A percentile compares a stretch with the other conserved stretches of the same genome.
Conservation (phyloP, 64 coral and sea anemone genomes). For the Orbicella faveolata region DNA sequence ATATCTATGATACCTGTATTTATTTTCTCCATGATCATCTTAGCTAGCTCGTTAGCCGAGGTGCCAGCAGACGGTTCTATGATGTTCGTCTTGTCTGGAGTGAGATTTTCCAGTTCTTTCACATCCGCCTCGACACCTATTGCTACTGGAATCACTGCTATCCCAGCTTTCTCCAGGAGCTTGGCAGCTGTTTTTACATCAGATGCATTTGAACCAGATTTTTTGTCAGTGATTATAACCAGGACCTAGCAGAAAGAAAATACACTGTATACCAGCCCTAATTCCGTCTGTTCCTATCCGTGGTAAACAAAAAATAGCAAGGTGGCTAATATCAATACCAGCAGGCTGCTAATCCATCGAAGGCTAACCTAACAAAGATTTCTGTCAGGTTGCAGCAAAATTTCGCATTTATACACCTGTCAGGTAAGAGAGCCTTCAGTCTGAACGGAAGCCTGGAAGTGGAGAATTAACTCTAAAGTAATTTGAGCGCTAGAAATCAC, state of each 20-base stretch:
- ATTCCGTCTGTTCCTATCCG: no score
- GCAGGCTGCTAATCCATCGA: no score
- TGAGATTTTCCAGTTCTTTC: slow-evolving; percentile 50
- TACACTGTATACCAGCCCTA: no score
- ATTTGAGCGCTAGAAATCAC: no score
- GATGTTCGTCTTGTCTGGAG: slow-evolving; percentile 72
- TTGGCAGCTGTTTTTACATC: slow-evolving; percentile 58
- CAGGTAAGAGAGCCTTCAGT: no score
- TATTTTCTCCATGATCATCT: slow-evolving; percentile 60
- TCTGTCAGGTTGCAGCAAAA: no score
- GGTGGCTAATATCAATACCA: no score
- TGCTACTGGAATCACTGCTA: slow-evolving; percentile 76
- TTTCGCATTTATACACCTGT: no score
- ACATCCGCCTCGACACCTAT: slow-evolving; percentile 62
- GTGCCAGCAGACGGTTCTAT: slow-evolving; percentile 53
- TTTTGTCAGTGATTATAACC: slow-evolving; percentile 71
- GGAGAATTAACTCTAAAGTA: no score
- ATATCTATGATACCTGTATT: slow-evolving; percentile 36
- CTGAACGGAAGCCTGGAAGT: no score
- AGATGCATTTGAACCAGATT: slow-evolving; percentile 51
- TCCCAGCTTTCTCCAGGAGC: slow-evolving; percentile 33
- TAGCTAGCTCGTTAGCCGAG: slow-evolving; percentile 46
- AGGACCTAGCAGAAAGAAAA: slow-evolving; percentile 45
- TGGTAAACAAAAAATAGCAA: no score
- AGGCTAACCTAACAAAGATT: no score